Conservation (phyloP, 2,113 vertebrate species). For the zebrafish (Danio rerio) region GRCz12tu NC_133194.1:21572001-21572500, state of each 20-base stretch:
- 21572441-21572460: too few relatives aligned
- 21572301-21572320: background rate
- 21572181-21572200: conserved; percentile 14
- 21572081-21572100: conserved; percentile 19
- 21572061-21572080: background rate
- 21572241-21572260: background rate
- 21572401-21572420: too few relatives aligned
- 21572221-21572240: conserved; percentile 13
- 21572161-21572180: conserved; percentile 17
- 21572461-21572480: too few relatives aligned
- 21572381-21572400: too few relatives aligned
- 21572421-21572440: too few relatives aligned
- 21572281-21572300: background rate
- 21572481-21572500: too few relatives aligned
- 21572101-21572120: background rate
- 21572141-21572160: conserved; percentile 2
- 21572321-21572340: background rate
- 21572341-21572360: background rate
- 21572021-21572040: background rate
- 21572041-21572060: background rate
- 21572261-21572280: background rate
- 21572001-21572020: background rate
- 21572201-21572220: conserved; percentile 29
- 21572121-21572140: background rate
- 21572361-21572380: too few relatives aligned